Evolutionary conservation across 2,888 invertebrate species (phyloP), one percentile per base, ranked within the genome.

Genomic region (Drosophila buzzatii): DNA sequence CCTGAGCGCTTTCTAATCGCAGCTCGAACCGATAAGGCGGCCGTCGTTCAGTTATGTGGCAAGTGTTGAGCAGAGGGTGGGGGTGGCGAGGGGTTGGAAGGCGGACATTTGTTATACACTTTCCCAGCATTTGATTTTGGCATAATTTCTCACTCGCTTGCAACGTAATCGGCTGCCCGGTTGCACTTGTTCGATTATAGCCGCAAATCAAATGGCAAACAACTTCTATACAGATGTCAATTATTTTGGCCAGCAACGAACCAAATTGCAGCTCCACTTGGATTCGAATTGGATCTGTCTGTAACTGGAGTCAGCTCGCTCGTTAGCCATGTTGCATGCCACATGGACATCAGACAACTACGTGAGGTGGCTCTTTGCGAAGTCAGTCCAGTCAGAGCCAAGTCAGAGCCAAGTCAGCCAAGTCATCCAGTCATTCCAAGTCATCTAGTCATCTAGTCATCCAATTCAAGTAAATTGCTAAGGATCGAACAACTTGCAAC

Each of bases 171-270:
- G 62, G 39, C 31, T 44, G 56, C 37, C 35, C 27, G 27, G 44
- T 20, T 79, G 77, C 79, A 79, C 76, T 78, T 80, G 78, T 72
- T 80, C 65, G 47, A 72, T 76, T 67, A 70, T 35, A 56, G 74
- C 66, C 60, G 66, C 72, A 78, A 86, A 77, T 83, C 83, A 83
- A 86, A 82, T 82, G 69, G 74, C 76, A 58, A 44, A 27, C 41
- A 45, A 80, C 57, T 57, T 57, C 44, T 90, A 90, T 86, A 86
- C 90, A 86, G 89, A 77, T 86, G 86, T 86, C 86, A 86, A 90
- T 86, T 86, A 86, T 86, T 88, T 86, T 88, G 41, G 81, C 82
- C 76, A 47, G 88, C 88, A 87, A 79, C 84, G 47, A 49, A 57
- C 73, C 73, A 78, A 78, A 78, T 81, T 79, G 74, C 70, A 63